These are phyloP conservation scores for Prunella fulvescens DNA, from an alignment of 2,113 vertebrate genomes.

Conservation along the genomic window DNA sequence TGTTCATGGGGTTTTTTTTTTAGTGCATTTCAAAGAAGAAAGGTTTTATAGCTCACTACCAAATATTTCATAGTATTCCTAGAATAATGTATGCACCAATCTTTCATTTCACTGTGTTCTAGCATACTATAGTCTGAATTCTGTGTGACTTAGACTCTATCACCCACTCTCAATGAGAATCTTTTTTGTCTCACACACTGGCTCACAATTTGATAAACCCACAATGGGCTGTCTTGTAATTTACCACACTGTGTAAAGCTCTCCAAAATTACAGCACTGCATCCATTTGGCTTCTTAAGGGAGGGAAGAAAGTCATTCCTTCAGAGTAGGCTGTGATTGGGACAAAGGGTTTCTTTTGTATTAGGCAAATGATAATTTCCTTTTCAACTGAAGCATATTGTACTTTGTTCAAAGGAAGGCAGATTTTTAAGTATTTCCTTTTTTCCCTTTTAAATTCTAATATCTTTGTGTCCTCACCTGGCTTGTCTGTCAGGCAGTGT, in stretches of 20 bases:
- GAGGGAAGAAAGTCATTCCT: neutral
- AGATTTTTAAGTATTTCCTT: neutral
- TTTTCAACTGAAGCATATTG: neutral
- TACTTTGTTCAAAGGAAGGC: neutral
- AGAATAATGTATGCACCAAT: neutral
- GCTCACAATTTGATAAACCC: neutral
- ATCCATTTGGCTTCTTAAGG: neutral
- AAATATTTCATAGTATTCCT: neutral
- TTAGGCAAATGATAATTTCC: neutral
- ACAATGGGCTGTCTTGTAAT: neutral
- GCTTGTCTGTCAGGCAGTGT: neutral
- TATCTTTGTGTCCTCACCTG: neutral
- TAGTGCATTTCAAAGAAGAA: neutral
- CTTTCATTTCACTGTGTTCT: neutral
- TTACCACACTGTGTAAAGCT: neutral
- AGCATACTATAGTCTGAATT: neutral
- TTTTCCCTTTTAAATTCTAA: neutral
- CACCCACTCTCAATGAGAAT: neutral
- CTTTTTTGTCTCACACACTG: neutral
- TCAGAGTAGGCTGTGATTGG: slow-evolving; percentile 10
- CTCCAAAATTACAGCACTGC: neutral
- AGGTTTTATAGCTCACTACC: neutral
- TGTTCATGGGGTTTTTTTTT: neutral
- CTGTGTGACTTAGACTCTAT: neutral
- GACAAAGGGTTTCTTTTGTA: slow-evolving; percentile 1